A percentile compares a stretch with the other conserved stretches of the same genome.
Evolutionary conservation across 2,888 invertebrate genomes (phyloP).

Genomic region (Peribatodes rhomboidaria): DNA sequence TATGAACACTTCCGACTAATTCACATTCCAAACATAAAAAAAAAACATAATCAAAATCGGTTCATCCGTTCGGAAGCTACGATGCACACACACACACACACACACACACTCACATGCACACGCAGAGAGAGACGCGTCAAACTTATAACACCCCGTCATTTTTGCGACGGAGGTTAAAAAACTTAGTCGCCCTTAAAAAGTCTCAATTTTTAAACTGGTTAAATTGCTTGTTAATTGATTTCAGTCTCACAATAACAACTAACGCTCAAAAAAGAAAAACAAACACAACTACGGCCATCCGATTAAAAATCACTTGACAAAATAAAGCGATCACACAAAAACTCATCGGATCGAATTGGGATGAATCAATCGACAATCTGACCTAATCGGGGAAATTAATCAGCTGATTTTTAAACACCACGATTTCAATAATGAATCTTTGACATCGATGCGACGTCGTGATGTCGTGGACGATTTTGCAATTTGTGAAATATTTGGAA

Average conservation of each 20-base stretch:
- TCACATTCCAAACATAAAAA: no score
- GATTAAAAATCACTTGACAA: constrained; percentile 8
- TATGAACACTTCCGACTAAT: no score
- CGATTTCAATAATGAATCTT: constrained; percentile 43
- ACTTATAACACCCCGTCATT: no score
- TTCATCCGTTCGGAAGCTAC: no score
- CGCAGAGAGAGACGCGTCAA: no score
- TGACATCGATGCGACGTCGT: constrained; percentile 57
- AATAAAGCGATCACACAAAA: constrained; percentile 25
- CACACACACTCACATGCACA: no score
- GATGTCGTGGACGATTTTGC: constrained; percentile 71
- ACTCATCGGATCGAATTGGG: constrained; percentile 6
- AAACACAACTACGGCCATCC: not conserved
- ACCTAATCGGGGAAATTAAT: constrained; percentile 34
- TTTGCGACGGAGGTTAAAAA: no score
- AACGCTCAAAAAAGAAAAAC: not conserved
- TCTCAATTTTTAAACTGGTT: not conserved
- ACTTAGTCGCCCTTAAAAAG: not conserved
- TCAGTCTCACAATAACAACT: not conserved
- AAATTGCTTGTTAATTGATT: not conserved
- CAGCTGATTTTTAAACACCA: constrained; percentile 41
- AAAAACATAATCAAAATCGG: no score
- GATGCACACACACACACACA: no score
- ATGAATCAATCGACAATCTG: constrained; percentile 19
- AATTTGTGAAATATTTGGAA: constrained; percentile 84